phyloP scores from a whole-genome alignment of 2,888 invertebrate genomes.

The Catonia carolina region DNA sequence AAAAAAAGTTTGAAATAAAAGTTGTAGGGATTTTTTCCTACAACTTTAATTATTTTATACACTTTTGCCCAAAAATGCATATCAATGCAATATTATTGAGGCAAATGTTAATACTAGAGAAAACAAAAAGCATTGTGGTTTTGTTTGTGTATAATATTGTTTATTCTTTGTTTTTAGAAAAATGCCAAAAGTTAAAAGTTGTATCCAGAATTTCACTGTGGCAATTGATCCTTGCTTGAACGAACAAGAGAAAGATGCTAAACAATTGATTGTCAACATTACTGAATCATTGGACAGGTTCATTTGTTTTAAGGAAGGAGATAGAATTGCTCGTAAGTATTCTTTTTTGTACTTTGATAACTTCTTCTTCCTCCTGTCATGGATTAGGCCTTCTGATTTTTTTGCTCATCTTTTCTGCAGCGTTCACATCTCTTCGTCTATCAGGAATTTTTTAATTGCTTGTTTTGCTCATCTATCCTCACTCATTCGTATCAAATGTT shows the following conservation, averaged over 20 bases:
- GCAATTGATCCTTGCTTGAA: slow-evolving; percentile 58
- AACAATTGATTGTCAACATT: slow-evolving; percentile 57
- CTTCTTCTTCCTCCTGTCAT: too few relatives aligned
- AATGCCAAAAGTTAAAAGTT: slow-evolving; percentile 51
- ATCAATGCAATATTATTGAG: too few relatives aligned
- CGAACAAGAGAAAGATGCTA: slow-evolving; percentile 53
- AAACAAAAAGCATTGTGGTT: too few relatives aligned
- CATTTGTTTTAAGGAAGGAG: slow-evolving; percentile 72
- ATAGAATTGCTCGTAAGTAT: slow-evolving; percentile 67
- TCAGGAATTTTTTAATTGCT: slow-evolving; percentile 2
- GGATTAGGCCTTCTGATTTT: too few relatives aligned
- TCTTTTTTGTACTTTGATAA: not conserved
- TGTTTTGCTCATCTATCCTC: too few relatives aligned
- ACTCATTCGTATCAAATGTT: too few relatives aligned
- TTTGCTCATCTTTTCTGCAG: not conserved
- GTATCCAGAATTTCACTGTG: slow-evolving; percentile 52
- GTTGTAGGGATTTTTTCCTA: too few relatives aligned
- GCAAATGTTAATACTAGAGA: too few relatives aligned
- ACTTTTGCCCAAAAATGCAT: too few relatives aligned
- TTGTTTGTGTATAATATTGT: too few relatives aligned
- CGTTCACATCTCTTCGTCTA: not conserved
- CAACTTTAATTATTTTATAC: too few relatives aligned
- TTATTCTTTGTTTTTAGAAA: slow-evolving; percentile 40
- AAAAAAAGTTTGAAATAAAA: too few relatives aligned
- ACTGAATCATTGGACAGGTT: slow-evolving; percentile 64